phyloP scores from a whole-genome alignment of 2,113 vertebrate genomes.

The Zeus faber region DNA sequence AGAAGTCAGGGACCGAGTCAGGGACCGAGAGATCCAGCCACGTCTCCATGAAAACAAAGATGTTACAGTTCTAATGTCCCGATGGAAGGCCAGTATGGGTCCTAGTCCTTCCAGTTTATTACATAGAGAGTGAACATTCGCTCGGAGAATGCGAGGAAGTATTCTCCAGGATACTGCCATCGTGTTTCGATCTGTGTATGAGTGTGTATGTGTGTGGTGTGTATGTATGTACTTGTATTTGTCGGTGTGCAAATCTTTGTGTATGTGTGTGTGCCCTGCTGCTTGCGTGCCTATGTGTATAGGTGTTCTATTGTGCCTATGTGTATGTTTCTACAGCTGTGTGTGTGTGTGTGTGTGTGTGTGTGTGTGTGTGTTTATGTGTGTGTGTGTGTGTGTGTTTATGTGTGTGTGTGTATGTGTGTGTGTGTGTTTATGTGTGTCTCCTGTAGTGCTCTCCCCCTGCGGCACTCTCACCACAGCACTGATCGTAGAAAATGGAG shows the following conservation, averaged over 20 bases:
- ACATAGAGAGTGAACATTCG: too few relatives aligned
- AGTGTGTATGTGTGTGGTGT: not conserved
- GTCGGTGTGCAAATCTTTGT: constrained; percentile 9
- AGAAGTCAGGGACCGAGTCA: too few relatives aligned
- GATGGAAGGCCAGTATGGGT: too few relatives aligned
- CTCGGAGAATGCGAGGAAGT: too few relatives aligned
- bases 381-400: constrained; percentile 6
- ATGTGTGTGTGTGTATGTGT: not conserved
- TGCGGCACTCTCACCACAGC: too few relatives aligned
- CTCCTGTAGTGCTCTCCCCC: too few relatives aligned
- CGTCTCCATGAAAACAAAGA: too few relatives aligned
- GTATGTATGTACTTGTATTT: not conserved
- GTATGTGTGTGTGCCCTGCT: not conserved
- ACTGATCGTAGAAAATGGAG: too few relatives aligned
- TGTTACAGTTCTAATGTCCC: too few relatives aligned
- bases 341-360: constrained; percentile 19
- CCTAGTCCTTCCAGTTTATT: too few relatives aligned
- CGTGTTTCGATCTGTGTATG: not conserved
- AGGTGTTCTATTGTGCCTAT: constrained; percentile 1
- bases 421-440: too few relatives aligned
- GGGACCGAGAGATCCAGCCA: too few relatives aligned
- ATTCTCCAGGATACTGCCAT: not conserved
- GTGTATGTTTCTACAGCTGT: constrained; percentile 14
- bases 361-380: constrained; percentile 15
- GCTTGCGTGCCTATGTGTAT: not conserved